Conservation (phyloP, 1,140 invertebrate genomes). For the Solenopsis fugax region DNA sequence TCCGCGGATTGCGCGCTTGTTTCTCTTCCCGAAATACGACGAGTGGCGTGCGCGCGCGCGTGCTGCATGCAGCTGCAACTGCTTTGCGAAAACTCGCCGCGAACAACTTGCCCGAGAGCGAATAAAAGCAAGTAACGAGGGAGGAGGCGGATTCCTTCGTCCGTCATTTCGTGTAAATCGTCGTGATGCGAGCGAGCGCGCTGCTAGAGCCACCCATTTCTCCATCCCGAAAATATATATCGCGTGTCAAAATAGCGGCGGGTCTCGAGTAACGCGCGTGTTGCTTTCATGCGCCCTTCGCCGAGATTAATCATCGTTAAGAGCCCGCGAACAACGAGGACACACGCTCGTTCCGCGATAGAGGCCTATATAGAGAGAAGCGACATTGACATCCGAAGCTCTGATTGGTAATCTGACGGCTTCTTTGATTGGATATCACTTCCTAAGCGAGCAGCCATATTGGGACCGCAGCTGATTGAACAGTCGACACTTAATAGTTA, state of each 20-base stretch:
- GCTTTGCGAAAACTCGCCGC: constrained; percentile 21
- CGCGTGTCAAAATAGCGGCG: constrained; percentile 42
- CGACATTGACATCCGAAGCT: no score
- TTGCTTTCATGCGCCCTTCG: background rate
- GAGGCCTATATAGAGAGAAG: no score
- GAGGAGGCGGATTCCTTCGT: constrained; percentile 19
- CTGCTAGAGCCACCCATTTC: background rate
- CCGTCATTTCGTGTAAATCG: constrained; percentile 61
- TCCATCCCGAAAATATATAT: constrained; percentile 18
- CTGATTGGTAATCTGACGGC: no score
- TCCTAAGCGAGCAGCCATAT: no score
- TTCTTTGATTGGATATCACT: no score
- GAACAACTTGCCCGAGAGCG: background rate
- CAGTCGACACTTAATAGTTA: no score
- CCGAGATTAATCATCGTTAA: constrained; percentile 57
- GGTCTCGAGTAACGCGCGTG: constrained; percentile 25
- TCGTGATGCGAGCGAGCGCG: constrained; percentile 55
- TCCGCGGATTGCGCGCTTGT: constrained; percentile 14
- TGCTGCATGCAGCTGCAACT: constrained; percentile 33
- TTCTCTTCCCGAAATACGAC: constrained; percentile 39
- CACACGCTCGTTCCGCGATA: background rate
- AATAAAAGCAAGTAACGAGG: constrained; percentile 16
- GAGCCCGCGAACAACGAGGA: constrained; percentile 20
- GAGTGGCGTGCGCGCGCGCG: background rate
- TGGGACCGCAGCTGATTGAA: no score